Conservation (phyloP, 2,113 vertebrate genomes). For the Petroica traversi region DNA sequence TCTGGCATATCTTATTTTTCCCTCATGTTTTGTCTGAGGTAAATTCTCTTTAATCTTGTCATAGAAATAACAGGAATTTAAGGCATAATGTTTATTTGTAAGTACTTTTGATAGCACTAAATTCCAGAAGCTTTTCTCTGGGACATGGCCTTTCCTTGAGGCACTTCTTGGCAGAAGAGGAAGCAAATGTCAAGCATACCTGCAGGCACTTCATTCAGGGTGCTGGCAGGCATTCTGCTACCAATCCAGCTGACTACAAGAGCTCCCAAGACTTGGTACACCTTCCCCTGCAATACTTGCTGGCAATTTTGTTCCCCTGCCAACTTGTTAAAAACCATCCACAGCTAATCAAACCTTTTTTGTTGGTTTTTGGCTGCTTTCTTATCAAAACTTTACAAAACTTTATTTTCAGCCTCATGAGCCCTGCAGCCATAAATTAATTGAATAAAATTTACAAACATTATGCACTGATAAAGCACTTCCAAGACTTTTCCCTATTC, state of each 20-base stretch:
- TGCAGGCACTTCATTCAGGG: neutral
- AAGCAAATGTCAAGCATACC: neutral
- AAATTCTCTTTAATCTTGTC: neutral
- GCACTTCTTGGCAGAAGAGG: neutral
- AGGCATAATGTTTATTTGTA: neutral
- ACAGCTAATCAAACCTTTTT: conserved; percentile 50
- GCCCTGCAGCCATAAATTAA: conserved; percentile 78
- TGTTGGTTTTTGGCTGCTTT: conserved; percentile 52
- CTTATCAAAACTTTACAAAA: conserved; percentile 76
- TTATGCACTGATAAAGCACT: conserved; percentile 65
- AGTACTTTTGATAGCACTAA: neutral
- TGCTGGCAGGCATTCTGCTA: neutral
- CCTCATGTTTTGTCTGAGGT: neutral
- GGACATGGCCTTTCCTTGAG: neutral
- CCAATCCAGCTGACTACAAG: neutral
- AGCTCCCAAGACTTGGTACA: neutral
- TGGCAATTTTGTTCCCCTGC: neutral
- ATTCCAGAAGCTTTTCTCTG: neutral
- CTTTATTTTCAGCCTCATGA: conserved; percentile 70
- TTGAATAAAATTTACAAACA: conserved; percentile 79
- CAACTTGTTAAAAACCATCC: conserved; percentile 50
- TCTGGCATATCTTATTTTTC: neutral
- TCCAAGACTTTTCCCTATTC: conserved; percentile 58
- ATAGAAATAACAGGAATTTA: neutral
- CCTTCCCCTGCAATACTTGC: neutral